Evolutionary conservation across 2,797 vertebrate species (phyloP), one percentile per base, ranked within the genome.

Genomic region (Odontamblyopus rebecca): DNA sequence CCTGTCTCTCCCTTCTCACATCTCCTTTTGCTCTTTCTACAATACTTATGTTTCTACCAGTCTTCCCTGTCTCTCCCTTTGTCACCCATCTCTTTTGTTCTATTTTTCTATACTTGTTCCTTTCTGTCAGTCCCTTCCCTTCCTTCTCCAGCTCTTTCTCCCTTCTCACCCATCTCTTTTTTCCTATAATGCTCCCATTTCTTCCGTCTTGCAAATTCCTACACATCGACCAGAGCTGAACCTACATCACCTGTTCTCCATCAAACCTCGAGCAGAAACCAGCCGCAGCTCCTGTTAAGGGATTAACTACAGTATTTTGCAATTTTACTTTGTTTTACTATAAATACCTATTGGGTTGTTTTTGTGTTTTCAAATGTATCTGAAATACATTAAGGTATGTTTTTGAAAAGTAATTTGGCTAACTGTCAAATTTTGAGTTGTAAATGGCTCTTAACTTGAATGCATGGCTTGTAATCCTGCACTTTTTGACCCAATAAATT

Each of bases 151-250:
- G 9, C 35, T 38, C 6, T 23, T 23, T 23, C 23, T 23, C 23
- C 23, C 23, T 23, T 23, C 23, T 23, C 23, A 23, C 23, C 23
- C 23, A 23, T 23, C 23, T 23, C 23, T 23, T 23, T 23, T 23
- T 23, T 23, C 32, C 6, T 32, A 32, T 32, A 32, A 32, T 32
- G 4, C 32, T 35, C 7, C 30, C 30, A 32, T 38, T 9, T 38
- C 9, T 38, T 8, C 32, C 32, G 7, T 91, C 32, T 35, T 91
- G 94, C 32, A 94, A 92, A 83, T 91, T 95, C 76, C 91, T 88
- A 0, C 94, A 88, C 1, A 85, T 94, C 0, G 93, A 94, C 73
- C 91, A 0, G 95, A 96, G 57, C 93, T 93, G 44, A 93, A 95
- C 83, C 91, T 95, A 51, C 78, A 85, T 1, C 69, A 57, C 61